phyloP scores from a whole-genome alignment of 2,797 vertebrate genomes.

The Coendou prehensilis region DNA sequence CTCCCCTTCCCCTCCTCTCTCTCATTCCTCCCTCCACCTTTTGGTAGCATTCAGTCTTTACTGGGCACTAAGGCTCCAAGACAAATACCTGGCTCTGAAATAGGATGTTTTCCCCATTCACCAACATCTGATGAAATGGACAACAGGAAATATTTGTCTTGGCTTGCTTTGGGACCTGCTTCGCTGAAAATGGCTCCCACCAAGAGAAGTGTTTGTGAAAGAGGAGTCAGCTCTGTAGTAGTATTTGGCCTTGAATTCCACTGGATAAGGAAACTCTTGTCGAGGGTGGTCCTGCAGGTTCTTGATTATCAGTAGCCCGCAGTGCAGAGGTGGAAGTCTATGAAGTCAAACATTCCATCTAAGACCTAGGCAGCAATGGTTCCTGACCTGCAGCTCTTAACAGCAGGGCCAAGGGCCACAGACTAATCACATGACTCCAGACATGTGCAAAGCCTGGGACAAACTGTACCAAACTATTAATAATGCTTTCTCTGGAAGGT shows the following conservation, averaged over 20 bases:
- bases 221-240: not conserved
- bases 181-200: not conserved
- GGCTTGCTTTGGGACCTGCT: slow-evolving; percentile 14
- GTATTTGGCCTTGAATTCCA: not conserved
- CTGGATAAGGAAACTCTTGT: not conserved
- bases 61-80: not conserved
- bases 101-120: not conserved
- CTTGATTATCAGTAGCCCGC: not conserved
- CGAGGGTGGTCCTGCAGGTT: not conserved
- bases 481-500: slow-evolving; percentile 26
- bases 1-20: not conserved
- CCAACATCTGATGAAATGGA: slow-evolving; percentile 18
- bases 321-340: slow-evolving; percentile 15
- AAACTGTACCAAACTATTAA: not conserved
- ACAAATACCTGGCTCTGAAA: slow-evolving; percentile 15
- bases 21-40: not conserved
- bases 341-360: not conserved
- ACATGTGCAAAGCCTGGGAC: not conserved
- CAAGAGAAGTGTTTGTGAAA: no score
- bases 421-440: not conserved
- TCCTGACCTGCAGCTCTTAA: not conserved
- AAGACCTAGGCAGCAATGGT: not conserved
- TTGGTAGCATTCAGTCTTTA: not conserved
- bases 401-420: not conserved
- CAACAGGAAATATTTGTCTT: slow-evolving; percentile 13